Percentiles rank a stretch among this genome's conserved stretches.
Conservation (phyloP, 2,797 vertebrate genomes). For the Cuculus canorus region DNA sequence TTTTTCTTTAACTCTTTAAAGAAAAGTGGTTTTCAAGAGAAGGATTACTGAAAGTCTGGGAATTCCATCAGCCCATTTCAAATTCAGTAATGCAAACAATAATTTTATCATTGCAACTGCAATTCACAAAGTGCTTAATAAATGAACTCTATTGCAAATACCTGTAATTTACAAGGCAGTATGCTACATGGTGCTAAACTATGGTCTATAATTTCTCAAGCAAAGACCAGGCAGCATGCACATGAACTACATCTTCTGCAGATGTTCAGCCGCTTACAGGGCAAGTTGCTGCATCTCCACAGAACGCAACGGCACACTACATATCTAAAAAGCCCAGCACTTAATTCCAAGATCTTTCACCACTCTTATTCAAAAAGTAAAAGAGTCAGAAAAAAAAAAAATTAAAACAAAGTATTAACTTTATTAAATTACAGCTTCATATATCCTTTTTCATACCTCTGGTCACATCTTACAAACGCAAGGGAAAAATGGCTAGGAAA, state of each 20-base stretch:
- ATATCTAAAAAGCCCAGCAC: neutral
- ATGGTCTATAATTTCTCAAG: neutral
- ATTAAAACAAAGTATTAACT: neutral
- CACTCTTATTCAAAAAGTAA: neutral
- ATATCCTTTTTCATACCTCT: neutral
- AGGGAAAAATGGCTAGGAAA: neutral
- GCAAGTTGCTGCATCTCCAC: neutral
- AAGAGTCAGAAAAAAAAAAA: neutral
- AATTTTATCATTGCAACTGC: neutral
- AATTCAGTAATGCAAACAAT: neutral
- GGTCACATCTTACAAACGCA: neutral
- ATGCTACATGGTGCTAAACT: neutral
- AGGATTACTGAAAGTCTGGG: neutral
- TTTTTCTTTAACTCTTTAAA: neutral
- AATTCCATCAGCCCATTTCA: neutral
- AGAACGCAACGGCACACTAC: neutral
- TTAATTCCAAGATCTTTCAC: neutral
- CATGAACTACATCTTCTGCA: neutral
- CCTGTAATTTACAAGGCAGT: neutral
- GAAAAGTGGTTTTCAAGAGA: neutral
- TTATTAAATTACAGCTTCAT: neutral
- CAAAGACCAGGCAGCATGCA: neutral
- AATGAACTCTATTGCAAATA: neutral
- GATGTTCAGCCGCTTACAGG: rapidly evolving
- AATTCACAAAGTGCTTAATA: neutral